A percentile compares a stretch with the other conserved stretches of the same genome.
Conservation (phyloP, 1,140 invertebrate genomes). For the Elysia chlorotica region DNA sequence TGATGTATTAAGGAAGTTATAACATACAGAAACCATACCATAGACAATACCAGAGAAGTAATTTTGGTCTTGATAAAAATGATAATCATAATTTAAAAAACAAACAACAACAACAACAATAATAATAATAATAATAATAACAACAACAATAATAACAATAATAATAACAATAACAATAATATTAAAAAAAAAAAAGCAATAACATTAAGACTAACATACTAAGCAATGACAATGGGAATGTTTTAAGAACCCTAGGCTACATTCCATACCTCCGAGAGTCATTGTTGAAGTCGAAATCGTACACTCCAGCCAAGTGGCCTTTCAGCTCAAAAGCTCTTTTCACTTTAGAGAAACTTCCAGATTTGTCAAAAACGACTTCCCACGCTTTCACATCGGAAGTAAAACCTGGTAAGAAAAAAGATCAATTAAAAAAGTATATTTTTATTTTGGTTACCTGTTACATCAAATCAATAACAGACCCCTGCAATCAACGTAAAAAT, state of each 20-base stretch:
- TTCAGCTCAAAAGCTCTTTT: conserved; percentile 78
- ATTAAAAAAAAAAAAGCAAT: background rate
- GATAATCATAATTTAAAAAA: background rate
- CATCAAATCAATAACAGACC: too few species aligned
- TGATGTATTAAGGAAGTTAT: background rate
- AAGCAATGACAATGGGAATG: too few species aligned
- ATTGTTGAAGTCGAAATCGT: conserved; percentile 78
- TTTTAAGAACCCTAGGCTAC: too few species aligned
- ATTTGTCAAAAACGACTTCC: conserved; percentile 78
- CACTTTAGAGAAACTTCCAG: conserved; percentile 77
- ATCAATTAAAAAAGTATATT: too few species aligned
- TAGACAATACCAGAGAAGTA: background rate
- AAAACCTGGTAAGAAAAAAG: conserved; percentile 70
- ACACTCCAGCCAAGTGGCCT: conserved; percentile 82
- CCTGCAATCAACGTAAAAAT: too few species aligned
- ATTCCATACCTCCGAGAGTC: conserved; percentile 70
- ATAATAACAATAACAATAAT: too few species aligned
- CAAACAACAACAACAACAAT: background rate
- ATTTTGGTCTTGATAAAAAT: background rate
- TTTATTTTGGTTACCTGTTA: too few species aligned
- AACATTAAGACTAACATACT: too few species aligned
- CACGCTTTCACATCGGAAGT: conserved; percentile 85
- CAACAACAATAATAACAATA: background rate
- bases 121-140: background rate
- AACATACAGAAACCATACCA: too few species aligned